Conservation (phyloP, 2,797 vertebrate species). For the Kryptopterus vitreolus region DNA sequence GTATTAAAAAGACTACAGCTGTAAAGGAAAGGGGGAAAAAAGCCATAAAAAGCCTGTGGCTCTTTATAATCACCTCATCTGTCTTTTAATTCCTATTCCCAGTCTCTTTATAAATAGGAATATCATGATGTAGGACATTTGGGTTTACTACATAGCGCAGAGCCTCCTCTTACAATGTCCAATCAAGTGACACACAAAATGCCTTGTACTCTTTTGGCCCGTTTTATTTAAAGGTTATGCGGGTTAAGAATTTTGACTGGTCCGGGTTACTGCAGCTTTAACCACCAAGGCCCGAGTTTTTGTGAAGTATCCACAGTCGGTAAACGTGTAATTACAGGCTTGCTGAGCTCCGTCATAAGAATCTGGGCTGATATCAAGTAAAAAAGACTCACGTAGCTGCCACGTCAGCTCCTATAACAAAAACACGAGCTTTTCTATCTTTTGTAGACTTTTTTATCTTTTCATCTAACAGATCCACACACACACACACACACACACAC, state of each 20-base stretch:
- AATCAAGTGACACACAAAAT: neutral
- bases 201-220: neutral
- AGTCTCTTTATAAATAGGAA: neutral
- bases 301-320: constrained; percentile 12
- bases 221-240: neutral
- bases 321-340: constrained; percentile 50
- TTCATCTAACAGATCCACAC: neutral
- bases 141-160: neutral
- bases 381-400: constrained; percentile 58
- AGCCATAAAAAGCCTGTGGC: neutral
- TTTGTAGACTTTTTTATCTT: neutral
- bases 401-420: constrained; percentile 63
- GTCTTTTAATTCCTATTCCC: neutral
- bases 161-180: neutral
- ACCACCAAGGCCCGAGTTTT: constrained; percentile 12
- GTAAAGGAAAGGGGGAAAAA: too few relatives aligned
- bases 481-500: neutral
- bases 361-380: constrained; percentile 27
- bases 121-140: neutral
- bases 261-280: neutral
- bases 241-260: neutral
- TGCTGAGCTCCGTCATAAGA: constrained; percentile 23
- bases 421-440: neutral
- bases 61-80: neutral
- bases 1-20: neutral